Percentiles rank a stretch among this genome's conserved stretches.
These are phyloP conservation scores for Rugalucina vietnamica DNA, from an alignment of 2,888 invertebrate genomes.

Conservation along the genomic window DNA sequence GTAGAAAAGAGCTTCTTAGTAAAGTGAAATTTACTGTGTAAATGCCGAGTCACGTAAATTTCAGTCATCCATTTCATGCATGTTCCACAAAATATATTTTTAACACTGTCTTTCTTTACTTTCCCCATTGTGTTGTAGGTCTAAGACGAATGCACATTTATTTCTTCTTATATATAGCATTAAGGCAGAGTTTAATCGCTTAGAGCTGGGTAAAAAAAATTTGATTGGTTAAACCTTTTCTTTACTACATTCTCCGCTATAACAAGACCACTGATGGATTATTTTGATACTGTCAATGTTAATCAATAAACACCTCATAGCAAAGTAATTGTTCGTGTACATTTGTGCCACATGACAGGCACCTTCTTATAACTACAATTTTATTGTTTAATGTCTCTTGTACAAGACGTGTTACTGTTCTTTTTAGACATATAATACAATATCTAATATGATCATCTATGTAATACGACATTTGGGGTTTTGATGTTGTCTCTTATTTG, in stretches of 20 bases:
- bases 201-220: not conserved
- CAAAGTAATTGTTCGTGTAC: not conserved
- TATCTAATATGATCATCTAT: not conserved
- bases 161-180: no score
- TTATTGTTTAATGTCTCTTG: not conserved
- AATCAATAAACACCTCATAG: not conserved
- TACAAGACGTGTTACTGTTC: not conserved
- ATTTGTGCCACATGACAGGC: not conserved
- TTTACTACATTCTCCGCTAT: not conserved
- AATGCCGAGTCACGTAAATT: slow-evolving; percentile 35
- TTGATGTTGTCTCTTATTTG: not conserved
- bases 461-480: not conserved
- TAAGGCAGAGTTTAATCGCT: no score
- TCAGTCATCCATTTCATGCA: slow-evolving; percentile 52
- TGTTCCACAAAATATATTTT: slow-evolving; percentile 37
- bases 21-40: slow-evolving; percentile 35
- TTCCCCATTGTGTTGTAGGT: slow-evolving; percentile 2
- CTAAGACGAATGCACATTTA: no score
- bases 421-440: not conserved
- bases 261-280: not conserved
- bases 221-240: not conserved
- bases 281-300: not conserved
- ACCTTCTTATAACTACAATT: not conserved
- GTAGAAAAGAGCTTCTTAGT: slow-evolving; percentile 23
- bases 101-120: slow-evolving; percentile 21